Evolutionary conservation across 2,888 invertebrate genomes (phyloP).

Genomic region (Ormyrus thymus): DNA sequence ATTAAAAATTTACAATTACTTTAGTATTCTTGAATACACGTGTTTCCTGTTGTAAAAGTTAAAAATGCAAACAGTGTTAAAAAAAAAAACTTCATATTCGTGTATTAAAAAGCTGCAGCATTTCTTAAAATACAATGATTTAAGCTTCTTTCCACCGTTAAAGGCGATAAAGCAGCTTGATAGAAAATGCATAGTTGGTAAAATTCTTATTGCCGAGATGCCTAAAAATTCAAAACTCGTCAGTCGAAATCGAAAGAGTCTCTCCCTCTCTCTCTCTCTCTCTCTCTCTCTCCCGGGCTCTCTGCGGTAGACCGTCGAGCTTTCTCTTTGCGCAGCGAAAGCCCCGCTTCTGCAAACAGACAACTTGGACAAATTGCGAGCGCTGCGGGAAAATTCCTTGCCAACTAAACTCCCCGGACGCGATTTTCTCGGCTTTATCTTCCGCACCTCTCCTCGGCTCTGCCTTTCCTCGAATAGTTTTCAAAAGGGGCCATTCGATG

Average conservation of each 20-base stretch:
- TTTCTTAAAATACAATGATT: too few species aligned
- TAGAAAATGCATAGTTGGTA: conserved; percentile 12
- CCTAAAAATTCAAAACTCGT: conserved; percentile 55
- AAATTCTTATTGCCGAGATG: conserved; percentile 19
- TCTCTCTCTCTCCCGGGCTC: not conserved
- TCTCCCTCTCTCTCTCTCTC: not conserved
- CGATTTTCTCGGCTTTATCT: conserved; percentile 53
- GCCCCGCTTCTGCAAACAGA: conserved; percentile 54
- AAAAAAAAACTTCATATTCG: too few species aligned
- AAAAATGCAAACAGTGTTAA: too few species aligned
- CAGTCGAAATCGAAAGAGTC: conserved; percentile 52
- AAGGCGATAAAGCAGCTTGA: too few species aligned
- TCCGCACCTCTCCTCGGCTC: conserved; percentile 31
- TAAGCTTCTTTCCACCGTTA: too few species aligned
- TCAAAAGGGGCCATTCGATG: conserved; percentile 44
- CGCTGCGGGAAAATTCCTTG: conserved; percentile 59
- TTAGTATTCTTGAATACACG: too few species aligned
- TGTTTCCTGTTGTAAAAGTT: too few species aligned
- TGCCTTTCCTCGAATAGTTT: conserved; percentile 50
- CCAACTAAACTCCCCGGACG: conserved; percentile 57
- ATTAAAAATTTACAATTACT: too few species aligned
- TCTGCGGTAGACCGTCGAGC: not conserved
- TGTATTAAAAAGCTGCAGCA: too few species aligned
- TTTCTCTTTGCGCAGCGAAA: conserved; percentile 11
- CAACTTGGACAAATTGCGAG: conserved; percentile 61